Conservation (phyloP, 2,797 vertebrate species). For the Diglossa cyanea region DNA sequence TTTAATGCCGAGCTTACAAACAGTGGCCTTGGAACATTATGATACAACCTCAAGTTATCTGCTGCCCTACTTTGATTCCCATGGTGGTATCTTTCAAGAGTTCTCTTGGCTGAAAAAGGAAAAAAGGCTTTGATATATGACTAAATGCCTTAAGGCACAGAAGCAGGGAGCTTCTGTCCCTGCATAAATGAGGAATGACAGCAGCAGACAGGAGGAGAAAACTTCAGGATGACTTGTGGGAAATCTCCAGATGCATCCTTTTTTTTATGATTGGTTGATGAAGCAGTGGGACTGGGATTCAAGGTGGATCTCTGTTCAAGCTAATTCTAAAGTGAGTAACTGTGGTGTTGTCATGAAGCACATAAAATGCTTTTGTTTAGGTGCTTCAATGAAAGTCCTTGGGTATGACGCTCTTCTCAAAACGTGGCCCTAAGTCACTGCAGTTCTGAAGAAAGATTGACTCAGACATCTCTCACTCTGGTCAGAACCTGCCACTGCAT, state of each 20-base stretch:
- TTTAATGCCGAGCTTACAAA: background rate
- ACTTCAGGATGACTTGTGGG: background rate
- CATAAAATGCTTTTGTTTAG: background rate
- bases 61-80: conserved; percentile 11
- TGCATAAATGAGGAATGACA: background rate
- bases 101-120: background rate
- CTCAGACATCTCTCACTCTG: background rate
- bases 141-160: background rate
- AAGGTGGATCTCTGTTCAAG: background rate
- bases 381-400: background rate
- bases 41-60: background rate
- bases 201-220: background rate
- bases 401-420: background rate
- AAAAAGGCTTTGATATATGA: background rate
- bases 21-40: background rate
- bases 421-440: background rate
- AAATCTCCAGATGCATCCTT: background rate
- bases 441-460: background rate
- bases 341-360: background rate
- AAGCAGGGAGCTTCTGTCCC: background rate
- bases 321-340: background rate
- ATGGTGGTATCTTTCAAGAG: background rate
- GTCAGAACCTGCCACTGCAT: background rate
- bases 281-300: background rate
- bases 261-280: background rate